Base-by-base conservation (phyloP, 2,113 vertebrate genomes). In the Chrysemys picta region DNA sequence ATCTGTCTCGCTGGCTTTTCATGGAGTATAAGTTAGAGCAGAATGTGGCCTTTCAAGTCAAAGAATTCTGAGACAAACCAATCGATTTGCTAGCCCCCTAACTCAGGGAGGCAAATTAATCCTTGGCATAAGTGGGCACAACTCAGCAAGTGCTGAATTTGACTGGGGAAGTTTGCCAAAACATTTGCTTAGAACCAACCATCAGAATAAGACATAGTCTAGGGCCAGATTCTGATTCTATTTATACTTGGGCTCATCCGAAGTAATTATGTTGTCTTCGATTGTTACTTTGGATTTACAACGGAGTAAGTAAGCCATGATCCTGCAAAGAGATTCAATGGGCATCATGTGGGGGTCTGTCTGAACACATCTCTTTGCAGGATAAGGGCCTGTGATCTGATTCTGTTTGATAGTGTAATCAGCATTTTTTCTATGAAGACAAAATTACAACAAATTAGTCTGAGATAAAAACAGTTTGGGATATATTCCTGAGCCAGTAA, bases 191-290 rank as follows among this genome's bases (percentile, higher is more conserved):
- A 89, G 54, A 85, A 59, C 0, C 5, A 54, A 19, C 54, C 80
- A 83, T 25, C 88, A 81, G 62, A 88, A 89, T 82, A 80, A 87
- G 69, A 92, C 6, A 31, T 13, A 45, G 22, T 82, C 94, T 92
- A 84, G 13, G 54, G 6, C 27, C 52, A 50, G 50, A 82, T 84
- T 94, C 89, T 93, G 4, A 54, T 90, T 24, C 78, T 0, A 2
- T 42, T 85, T 27, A 62, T 45, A 2, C 10, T 72, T 82, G 85
- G 87, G 4, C 8, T 76, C 59, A 94, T 69, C 3, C 62, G 16
- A 84, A 93, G 54, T 69, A 80, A 88, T 88, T 90, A 80, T n/a
- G 65, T 4, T 80, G 27, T 8, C 52, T 76, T 45, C 3, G 52
- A 35, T 75, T 91, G 62, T 85, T 90, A 83, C 12, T 27, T 79